Conservation (phyloP, 1,140 invertebrate genomes). For the Samia ricini region DNA sequence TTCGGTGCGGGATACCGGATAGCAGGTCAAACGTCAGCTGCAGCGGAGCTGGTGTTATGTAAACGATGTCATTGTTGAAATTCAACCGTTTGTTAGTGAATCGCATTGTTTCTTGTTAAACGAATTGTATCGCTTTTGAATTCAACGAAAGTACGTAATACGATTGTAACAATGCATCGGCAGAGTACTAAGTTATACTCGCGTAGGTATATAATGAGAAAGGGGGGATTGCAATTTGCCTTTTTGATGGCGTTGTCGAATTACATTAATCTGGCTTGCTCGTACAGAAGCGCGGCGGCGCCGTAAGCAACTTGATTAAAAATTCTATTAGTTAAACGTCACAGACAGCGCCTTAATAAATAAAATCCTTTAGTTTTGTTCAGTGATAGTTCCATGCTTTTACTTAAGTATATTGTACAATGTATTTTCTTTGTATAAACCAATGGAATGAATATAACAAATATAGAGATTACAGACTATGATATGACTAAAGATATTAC, state of each 20-base stretch:
- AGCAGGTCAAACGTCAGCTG: conserved; percentile 43
- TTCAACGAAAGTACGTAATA: conserved; percentile 22
- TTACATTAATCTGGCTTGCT: conserved; percentile 73
- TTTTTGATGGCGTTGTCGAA: conserved; percentile 73
- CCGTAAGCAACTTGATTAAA: conserved; percentile 72
- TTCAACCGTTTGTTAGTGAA: conserved; percentile 41
- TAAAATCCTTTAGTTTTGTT: conserved; percentile 35
- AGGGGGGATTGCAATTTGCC: conserved; percentile 74
- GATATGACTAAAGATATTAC: too few species aligned
- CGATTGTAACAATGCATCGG: conserved; percentile 9
- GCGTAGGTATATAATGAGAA: conserved; percentile 67
- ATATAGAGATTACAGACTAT: too few species aligned
- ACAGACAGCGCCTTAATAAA: conserved; percentile 67
- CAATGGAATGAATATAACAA: too few species aligned
- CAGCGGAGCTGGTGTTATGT: conserved; percentile 42
- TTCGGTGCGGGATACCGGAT: conserved; percentile 41
- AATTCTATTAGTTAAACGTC: conserved; percentile 75
- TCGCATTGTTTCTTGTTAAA: conserved; percentile 34
- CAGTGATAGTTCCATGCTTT: not conserved
- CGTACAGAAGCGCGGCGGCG: conserved; percentile 53
- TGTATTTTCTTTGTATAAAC: not conserved
- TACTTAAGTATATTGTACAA: not conserved
- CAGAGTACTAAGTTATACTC: conserved; percentile 52
- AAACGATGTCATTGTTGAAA: conserved; percentile 38
- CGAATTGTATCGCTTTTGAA: conserved; percentile 19